Conservation (phyloP, 2,797 vertebrate genomes). For the Neosilurus mollespiculum region DNA sequence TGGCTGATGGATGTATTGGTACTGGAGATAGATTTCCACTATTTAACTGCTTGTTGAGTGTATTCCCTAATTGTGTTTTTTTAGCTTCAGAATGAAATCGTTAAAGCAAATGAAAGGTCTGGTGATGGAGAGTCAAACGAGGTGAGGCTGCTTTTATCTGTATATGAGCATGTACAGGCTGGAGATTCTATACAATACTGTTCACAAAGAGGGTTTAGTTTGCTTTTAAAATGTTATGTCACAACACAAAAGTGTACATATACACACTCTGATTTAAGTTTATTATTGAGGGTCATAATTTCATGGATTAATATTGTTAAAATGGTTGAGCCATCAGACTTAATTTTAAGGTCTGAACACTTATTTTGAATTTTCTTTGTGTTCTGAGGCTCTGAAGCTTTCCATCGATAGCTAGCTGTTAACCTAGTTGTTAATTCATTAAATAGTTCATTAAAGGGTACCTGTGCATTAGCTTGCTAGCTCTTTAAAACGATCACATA, state of each 20-base stretch:
- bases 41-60: not conserved
- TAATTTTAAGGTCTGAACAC: not conserved
- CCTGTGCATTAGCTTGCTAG: no score
- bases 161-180: no score
- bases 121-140: constrained; percentile 61
- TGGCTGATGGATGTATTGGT: no score
- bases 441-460: no score
- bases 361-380: not conserved
- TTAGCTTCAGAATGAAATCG: constrained; percentile 75
- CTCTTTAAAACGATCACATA: no score
- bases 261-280: not conserved
- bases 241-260: no score
- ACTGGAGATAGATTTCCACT: not conserved
- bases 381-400: not conserved
- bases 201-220: no score
- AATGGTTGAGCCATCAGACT: constrained; percentile 5
- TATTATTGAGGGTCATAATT: not conserved
- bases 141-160: constrained; percentile 56
- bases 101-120: constrained; percentile 64
- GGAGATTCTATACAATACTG: no score
- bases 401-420: not conserved
- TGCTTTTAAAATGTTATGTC: no score
- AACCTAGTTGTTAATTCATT: no score
- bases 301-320: not conserved
- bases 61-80: constrained; percentile 36